Evolutionary conservation across 2,113 vertebrate genomes (phyloP), one percentile per base, ranked within the genome.

Genomic region (Oncorhynchus gorbuscha): DNA sequence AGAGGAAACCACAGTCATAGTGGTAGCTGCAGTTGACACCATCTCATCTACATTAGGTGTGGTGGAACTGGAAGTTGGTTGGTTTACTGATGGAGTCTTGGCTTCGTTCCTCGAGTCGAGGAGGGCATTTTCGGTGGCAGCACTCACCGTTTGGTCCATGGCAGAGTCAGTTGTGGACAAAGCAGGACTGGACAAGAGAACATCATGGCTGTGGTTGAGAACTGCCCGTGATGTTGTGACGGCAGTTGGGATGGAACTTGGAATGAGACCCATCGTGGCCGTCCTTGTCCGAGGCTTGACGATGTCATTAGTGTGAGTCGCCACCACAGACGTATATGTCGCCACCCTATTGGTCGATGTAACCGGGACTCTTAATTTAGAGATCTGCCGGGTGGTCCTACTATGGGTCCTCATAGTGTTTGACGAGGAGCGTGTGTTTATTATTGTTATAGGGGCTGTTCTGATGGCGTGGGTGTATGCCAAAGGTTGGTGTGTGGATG

Each of bases 221-320:
- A 11, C 28, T 1, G 26, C 66, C 4, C 71, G 20, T 7, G 59
- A 62, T 30, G 24, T 3, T 1, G 76, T 48, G 58, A 73, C 72
- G 5, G 80, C 70, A 0, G 66, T 16, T 0, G 81, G 75, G 32
- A 26, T 49, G 0, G 51, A 55, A 55, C 72, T 61, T 20, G 80
- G 39, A 5, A 1, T 12, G 20, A 69, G 71, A 22, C 69, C 67
- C 3, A 58, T 67, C 1, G 76, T 80, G 0, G 61, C 30, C 0
- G 81, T 82, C 39, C 79, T 84, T 20, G 84, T 86, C 39, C 74
- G 83, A 67, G 79, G 69, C 67, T 55, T 70, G 65, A 32, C 59
- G 5, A 30, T 16, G 5, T 86, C 35, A 2, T 61, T 55, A 3
- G 35, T 14, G 16, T 51, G 24, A 0, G 77, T 73, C 11, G 75